A percentile compares a stretch with the other conserved stretches of the same genome.
phyloP scores from a whole-genome alignment of 2,113 vertebrate species.

The Podiceps cristatus region DNA sequence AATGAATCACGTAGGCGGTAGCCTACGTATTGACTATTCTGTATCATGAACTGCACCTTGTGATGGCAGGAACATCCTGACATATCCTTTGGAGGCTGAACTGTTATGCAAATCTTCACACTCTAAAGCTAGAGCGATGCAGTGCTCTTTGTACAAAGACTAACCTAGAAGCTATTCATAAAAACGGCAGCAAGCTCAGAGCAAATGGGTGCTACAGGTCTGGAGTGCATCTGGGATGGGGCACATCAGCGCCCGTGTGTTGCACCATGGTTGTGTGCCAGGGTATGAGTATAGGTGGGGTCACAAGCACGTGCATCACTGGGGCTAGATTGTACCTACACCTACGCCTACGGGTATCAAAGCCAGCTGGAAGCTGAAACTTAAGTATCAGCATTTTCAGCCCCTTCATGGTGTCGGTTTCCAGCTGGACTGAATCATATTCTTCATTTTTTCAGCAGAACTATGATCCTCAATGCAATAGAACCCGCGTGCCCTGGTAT shows the following conservation, averaged over 20 bases:
- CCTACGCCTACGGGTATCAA: background rate
- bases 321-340: background rate
- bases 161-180: background rate
- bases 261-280: rapidly evolving
- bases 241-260: background rate
- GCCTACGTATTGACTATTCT: background rate
- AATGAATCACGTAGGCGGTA: background rate
- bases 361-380: background rate
- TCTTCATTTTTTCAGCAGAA: background rate
- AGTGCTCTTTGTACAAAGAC: background rate
- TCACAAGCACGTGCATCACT: no score
- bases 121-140: background rate
- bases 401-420: background rate
- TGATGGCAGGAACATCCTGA: background rate
- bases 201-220: background rate
- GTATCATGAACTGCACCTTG: background rate
- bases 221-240: background rate
- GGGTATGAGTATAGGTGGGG: background rate
- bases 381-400: background rate
- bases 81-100: background rate
- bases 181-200: background rate
- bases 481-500: background rate
- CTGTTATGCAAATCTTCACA: background rate
- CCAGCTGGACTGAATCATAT: background rate
- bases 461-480: background rate